phyloP scores from a whole-genome alignment of 2,113 vertebrate genomes.

The Chloebia gouldiae region DNA sequence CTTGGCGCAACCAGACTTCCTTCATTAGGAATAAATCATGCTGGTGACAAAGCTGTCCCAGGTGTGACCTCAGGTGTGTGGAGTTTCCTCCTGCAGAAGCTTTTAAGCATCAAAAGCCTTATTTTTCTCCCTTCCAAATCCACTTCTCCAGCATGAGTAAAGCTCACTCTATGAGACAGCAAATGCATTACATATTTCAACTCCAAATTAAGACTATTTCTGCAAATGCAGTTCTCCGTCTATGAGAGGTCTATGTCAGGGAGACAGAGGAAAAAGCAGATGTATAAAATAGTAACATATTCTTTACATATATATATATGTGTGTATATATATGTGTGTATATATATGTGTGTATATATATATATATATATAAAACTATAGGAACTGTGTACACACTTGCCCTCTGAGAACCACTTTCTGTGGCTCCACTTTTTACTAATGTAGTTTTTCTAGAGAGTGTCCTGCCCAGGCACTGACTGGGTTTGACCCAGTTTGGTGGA shows the following conservation, averaged over 20 bases:
- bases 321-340: background rate
- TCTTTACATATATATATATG: too few species aligned
- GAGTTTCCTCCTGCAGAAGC: background rate
- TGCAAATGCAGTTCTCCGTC: background rate
- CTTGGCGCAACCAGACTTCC: background rate
- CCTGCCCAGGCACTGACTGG: background rate
- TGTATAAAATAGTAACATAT: background rate
- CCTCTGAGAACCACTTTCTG: background rate
- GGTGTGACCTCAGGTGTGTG: background rate
- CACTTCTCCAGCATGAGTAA: background rate
- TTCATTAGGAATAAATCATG: background rate
- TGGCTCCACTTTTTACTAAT: background rate
- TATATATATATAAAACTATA: background rate
- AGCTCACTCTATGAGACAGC: background rate
- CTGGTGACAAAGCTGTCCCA: background rate
- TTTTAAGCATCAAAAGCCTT: background rate
- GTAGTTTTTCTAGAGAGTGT: background rate
- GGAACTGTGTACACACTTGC: background rate
- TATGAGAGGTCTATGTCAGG: background rate
- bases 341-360: background rate
- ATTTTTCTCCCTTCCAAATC: background rate
- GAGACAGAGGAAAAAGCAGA: background rate
- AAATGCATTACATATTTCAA: background rate
- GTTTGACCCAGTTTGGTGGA: background rate
- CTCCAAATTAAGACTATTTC: background rate